A percentile compares a stretch with the other conserved stretches of the same genome.
These are phyloP conservation scores for Drosophila pseudotakahashii DNA, from an alignment of 2,888 invertebrate genomes.

Conservation along the genomic window DNA sequence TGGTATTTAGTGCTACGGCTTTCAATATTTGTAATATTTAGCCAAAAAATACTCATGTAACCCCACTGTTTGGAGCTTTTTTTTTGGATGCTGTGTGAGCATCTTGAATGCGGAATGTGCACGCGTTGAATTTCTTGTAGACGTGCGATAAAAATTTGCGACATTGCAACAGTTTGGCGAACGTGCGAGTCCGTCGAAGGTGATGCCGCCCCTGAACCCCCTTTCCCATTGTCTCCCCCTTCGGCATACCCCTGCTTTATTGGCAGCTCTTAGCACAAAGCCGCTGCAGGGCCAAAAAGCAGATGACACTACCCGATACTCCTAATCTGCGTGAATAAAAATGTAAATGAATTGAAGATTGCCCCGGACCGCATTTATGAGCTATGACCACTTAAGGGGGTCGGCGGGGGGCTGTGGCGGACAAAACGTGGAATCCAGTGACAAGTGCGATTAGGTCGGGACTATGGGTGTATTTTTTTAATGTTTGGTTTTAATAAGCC, in stretches of 20 bases:
- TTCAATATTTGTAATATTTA: not conserved
- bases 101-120: constrained; percentile 77
- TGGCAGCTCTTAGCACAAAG: constrained; percentile 70
- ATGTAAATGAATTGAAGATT: constrained; percentile 82
- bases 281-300: constrained; percentile 69
- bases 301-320: constrained; percentile 81
- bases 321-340: constrained; percentile 82
- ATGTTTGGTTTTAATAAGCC: constrained; percentile 66
- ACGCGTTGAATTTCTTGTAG: constrained; percentile 81
- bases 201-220: constrained; percentile 25
- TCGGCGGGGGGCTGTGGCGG: constrained; percentile 34
- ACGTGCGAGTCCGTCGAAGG: constrained; percentile 60
- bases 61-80: constrained; percentile 33
- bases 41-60: not conserved
- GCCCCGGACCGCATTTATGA: constrained; percentile 70
- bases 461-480: constrained; percentile 35
- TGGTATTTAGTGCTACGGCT: no score
- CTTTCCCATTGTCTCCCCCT: not conserved
- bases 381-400: constrained; percentile 56
- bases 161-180: constrained; percentile 81
- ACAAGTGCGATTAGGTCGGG: constrained; percentile 65
- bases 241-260: constrained; percentile 31
- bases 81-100: constrained; percentile 58
- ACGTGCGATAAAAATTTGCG: constrained; percentile 83
- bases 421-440: constrained; percentile 62